A percentile compares a stretch with the other conserved stretches of the same genome.
These are phyloP conservation scores for Trachops cirrhosus DNA, from an alignment of 2,797 vertebrate genomes.

Conservation along the genomic window DNA sequence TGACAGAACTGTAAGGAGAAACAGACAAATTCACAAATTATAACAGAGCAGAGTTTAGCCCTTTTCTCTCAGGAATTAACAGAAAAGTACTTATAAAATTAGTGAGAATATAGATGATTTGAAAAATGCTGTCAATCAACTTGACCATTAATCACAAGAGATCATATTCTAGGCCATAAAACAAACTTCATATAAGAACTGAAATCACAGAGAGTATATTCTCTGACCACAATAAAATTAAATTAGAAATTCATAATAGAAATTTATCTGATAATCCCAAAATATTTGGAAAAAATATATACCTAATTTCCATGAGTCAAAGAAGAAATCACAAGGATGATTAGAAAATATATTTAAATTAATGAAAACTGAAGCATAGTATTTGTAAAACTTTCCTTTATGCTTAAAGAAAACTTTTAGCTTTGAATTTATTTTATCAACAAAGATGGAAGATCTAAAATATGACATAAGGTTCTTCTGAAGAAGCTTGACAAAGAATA, in stretches of 20 bases:
- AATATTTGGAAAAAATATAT: neutral
- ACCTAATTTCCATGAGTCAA: neutral
- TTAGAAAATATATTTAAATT: conserved; percentile 25
- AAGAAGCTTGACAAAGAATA: neutral
- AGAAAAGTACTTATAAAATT: neutral
- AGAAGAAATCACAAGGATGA: neutral
- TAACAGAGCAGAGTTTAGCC: neutral
- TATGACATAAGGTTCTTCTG: neutral
- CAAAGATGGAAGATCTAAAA: neutral
- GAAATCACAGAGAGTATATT: neutral
- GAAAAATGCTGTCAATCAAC: neutral
- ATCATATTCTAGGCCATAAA: neutral
- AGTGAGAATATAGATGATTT: neutral
- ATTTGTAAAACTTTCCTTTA: neutral
- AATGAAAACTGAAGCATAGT: neutral
- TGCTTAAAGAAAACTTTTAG: conserved; percentile 1
- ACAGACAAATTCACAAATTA: neutral
- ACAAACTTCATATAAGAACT: neutral
- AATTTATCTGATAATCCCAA: neutral
- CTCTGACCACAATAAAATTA: neutral
- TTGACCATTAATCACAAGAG: neutral
- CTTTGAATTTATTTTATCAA: conserved; percentile 36
- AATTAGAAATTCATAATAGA: neutral
- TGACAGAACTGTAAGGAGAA: neutral
- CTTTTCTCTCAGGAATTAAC: neutral